Base-by-base conservation (phyloP, 1,140 invertebrate genomes). In the Hylaeus volcanicus region DNA sequence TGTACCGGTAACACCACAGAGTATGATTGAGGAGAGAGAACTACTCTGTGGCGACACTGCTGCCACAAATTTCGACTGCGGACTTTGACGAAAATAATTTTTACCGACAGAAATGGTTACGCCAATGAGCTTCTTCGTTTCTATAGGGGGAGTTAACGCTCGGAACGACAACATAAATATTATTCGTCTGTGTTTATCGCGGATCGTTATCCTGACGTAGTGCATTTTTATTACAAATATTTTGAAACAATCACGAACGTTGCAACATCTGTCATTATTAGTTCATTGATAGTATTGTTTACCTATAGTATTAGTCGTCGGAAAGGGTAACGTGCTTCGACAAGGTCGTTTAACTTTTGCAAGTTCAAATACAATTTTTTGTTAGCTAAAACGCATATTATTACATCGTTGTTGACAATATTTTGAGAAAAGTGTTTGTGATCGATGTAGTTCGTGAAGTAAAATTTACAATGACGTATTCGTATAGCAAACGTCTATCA, bases 131-230 rank as follows among this genome's bases (percentile, higher is more conserved):
- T 56, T 11, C 1, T 43, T 15, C 15, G 12, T 0, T 26, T 2
- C 14, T 41, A 11, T 43, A 79, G 77, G 53, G 69, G 70, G 77
- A 73, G 70, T 65, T 48, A 12, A 56, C 48, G 26, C 15, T 56
- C 14, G 5, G 37, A 68, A 26, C 26, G 26, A 43, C 37, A 45
- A 69, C 45, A 55, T 77, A 79, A 72, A 79, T 72, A 64, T 72
- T 56, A 14, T 61, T 61, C 15, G 14, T 72, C 39, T 53, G n/a
- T 79, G 48, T 79, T 64, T 79, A 72, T 72, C 60, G 51, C 39
- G 26, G n/a, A 11, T 79, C 39, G 9, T 45, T 5, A 3, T 12
- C 71, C 26, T n/a, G 41, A 14, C 39, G 45, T 48, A 5, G 6
- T 56, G 41, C 45, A 0, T 48, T 79, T 64, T 14, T 73, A 51